Conservation (phyloP, 1,140 invertebrate species). For the Drosophila athabasca region DNA sequence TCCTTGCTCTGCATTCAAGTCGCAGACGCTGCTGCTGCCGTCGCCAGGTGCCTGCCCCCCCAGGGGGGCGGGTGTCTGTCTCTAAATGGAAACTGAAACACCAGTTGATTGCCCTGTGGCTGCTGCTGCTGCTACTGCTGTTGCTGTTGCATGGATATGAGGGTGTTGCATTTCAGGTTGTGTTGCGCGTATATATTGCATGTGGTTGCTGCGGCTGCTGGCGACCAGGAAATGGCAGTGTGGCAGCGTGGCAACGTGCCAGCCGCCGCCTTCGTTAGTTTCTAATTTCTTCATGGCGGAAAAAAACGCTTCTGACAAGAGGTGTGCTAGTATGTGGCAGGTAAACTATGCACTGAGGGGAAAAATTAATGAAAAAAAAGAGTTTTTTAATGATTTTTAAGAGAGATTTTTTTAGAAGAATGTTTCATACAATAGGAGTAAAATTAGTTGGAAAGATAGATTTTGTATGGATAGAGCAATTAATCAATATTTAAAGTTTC, state of each 20-base stretch:
- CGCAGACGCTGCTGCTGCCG: conserved; percentile 35
- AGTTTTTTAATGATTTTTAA: too few relatives aligned
- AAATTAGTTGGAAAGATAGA: too few relatives aligned
- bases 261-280: conserved; percentile 9
- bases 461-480: too few relatives aligned
- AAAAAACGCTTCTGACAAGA: conserved; percentile 55
- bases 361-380: too few relatives aligned
- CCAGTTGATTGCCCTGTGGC: conserved; percentile 68
- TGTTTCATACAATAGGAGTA: too few relatives aligned
- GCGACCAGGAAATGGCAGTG: conserved; percentile 16
- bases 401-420: too few relatives aligned
- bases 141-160: not conserved
- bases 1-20: conserved; percentile 19
- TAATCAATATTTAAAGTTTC: too few relatives aligned
- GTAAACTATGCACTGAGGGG: conserved; percentile 1
- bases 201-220: conserved; percentile 60
- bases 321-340: conserved; percentile 44
- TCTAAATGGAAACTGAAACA: conserved; percentile 78
- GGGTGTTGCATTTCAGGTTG: conserved; percentile 52
- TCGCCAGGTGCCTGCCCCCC: conserved; percentile 2
- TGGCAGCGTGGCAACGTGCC: conserved; percentile 7
- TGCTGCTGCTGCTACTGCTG: too few relatives aligned
- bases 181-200: conserved; percentile 59
- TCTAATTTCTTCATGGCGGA: conserved; percentile 52
- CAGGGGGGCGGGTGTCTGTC: conserved; percentile 7